Evolutionary conservation across 2,113 vertebrate species (phyloP), one percentile per base, ranked within the genome.

Genomic region (Geococcyx californianus): DNA sequence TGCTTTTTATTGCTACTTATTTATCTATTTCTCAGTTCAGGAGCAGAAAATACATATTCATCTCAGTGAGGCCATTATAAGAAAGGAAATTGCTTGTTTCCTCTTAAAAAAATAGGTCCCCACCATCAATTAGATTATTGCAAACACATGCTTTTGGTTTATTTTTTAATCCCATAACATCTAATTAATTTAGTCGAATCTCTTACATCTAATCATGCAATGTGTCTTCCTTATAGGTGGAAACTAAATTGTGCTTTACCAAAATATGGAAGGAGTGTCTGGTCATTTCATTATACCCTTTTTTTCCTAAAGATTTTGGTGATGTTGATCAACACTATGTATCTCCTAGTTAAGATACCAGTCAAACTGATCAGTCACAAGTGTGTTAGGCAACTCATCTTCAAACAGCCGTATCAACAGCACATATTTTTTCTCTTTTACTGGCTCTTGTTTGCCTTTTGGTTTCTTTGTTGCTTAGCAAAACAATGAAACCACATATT

Each of bases 201-300:
- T 87, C 51, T 94, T 79, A 59, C 13, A 64, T 86, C 45, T 94
- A 67, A 84, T 89, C 38, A 87, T 31, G 18, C 44, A 64, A 18
- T 63, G 13, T 79, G 11, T 92, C 77, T 94, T 94, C 87, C 66
- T 91, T 13, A 56, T 38, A 72, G 66, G 34, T 94, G n/a, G 81
- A 75, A 97, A 96, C 52, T 94, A 93, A 90, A 78, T 58, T 47
- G 26, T 74, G 31, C 73, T 94, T 96, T 72, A 76, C 59, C 31
- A 73, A 94, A 94, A 83, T 69, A 86, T n/a, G 62, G 76, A 96
- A 97, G 92, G 94, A 96, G 45, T 59, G 36, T 33, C 75, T 63
- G 16, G 16, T 76, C 16, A 24, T 60, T 78, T 85, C 25, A 42
- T 93, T 85, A 67, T 75, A 31, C 25, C 4, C 2, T 8, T 56